phyloP scores from a whole-genome alignment of 1,140 invertebrate species.

The Gonatopus flavifemur region DNA sequence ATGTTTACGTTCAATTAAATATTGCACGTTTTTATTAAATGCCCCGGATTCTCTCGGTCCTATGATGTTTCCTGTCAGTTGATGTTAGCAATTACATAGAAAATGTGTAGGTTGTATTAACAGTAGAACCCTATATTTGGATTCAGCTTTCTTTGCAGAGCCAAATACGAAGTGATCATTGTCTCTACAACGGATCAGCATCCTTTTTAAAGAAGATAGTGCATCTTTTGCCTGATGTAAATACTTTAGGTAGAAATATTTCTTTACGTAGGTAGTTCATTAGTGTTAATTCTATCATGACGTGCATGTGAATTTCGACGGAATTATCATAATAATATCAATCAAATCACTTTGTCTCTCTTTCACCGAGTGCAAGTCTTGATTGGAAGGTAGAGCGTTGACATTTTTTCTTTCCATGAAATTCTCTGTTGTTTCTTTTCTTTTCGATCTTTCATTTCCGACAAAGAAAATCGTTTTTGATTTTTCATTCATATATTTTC shows the following conservation, averaged over 20 bases:
- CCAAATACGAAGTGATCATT: constrained; percentile 30
- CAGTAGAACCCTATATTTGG: constrained; percentile 42
- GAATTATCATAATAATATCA: too few relatives aligned
- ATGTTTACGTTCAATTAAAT: neutral
- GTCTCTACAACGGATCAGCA: constrained; percentile 24
- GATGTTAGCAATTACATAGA: constrained; percentile 51
- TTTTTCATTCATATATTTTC: too few relatives aligned
- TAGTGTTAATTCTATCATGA: constrained; percentile 16
- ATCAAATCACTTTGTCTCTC: too few relatives aligned
- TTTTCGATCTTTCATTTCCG: too few relatives aligned
- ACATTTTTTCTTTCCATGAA: too few relatives aligned
- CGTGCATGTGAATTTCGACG: too few relatives aligned
- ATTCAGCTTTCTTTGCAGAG: constrained; percentile 24
- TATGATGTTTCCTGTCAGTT: constrained; percentile 47
- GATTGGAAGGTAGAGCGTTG: too few relatives aligned
- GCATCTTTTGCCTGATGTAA: constrained; percentile 48
- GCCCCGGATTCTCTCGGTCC: constrained; percentile 46
- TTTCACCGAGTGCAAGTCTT: too few relatives aligned
- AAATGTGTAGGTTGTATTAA: constrained; percentile 50
- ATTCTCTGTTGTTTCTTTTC: too few relatives aligned
- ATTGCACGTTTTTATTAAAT: constrained; percentile 14
- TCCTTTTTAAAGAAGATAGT: constrained; percentile 41
- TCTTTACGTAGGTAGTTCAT: constrained; percentile 37
- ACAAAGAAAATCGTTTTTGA: too few relatives aligned
- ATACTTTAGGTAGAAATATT: constrained; percentile 27